Evolutionary conservation across 1,140 invertebrate genomes (phyloP).

Genomic region (Monochamus saltuarius): DNA sequence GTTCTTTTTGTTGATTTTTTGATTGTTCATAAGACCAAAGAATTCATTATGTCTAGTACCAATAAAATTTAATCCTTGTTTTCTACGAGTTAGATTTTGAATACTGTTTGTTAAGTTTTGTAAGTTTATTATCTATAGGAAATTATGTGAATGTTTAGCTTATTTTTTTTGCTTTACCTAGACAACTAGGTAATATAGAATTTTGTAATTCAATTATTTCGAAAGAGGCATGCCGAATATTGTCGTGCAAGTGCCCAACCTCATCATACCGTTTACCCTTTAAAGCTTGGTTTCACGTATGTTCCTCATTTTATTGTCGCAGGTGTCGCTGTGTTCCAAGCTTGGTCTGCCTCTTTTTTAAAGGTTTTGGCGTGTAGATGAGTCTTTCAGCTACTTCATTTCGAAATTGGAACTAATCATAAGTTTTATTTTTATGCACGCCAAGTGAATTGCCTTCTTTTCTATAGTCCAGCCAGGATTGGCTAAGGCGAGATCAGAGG

Average conservation of each 20-base stretch:
- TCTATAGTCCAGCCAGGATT: conserved; percentile 13
- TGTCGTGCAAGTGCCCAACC: conserved; percentile 15
- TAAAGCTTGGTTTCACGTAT: background rate
- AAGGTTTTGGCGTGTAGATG: background rate
- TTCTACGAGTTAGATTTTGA: too few species aligned
- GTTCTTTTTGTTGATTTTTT: too few species aligned
- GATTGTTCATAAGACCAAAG: too few species aligned
- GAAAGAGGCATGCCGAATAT: too few species aligned
- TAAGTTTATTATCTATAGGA: too few species aligned
- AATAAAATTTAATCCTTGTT: too few species aligned
- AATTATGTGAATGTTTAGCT: too few species aligned
- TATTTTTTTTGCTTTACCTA: too few species aligned
- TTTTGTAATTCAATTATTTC: too few species aligned
- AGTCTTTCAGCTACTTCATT: background rate
- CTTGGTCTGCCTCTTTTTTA: background rate
- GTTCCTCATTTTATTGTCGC: conserved; percentile 6
- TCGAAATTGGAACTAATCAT: conserved; percentile 12
- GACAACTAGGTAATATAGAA: too few species aligned
- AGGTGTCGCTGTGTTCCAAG: background rate
- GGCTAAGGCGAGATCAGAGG: conserved; percentile 2
- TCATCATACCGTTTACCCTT: conserved; percentile 9
- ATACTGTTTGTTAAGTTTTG: too few species aligned
- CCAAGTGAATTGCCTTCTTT: conserved; percentile 9
- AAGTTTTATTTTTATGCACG: conserved; percentile 11
- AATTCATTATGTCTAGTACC: too few species aligned